Base-by-base conservation (phyloP, 2,113 vertebrate species). In the Oenanthe oenanthe region DNA sequence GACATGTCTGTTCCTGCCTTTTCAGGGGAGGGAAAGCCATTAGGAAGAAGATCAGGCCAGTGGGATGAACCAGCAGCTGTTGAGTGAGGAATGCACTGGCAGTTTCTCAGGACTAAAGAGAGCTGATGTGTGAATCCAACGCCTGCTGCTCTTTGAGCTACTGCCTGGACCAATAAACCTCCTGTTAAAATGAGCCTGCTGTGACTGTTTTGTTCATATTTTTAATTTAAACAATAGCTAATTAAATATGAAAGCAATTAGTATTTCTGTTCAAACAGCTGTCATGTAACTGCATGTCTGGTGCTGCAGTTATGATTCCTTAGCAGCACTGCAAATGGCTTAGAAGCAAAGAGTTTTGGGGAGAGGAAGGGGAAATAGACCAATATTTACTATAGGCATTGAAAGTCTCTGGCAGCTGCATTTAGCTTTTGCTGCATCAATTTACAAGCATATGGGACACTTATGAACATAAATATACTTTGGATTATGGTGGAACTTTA, bases 231-330 rank as follows among this genome's bases (percentile, higher is more conserved):
- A 97, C 92, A 97, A 96, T 96, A 95, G 92, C 92, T 96, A 97
- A 96, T 97, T 97, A 97, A 97, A 96, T 97, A 96, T 97, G 96
- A 97, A 97, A 91, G 90, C 94, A 96, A 96, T 97, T 97, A 95
- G 88, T 94, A 96, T 94, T 96, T 94, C 83, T 88, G 83, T 93
- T 97, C 96, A 96, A 97, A 95, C 95, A 97, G 96, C 95, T 96
- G 95, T 96, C 96, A 95, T 94, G 89, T 91, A 96, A 95, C 50
- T 51, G 26, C 50, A 51, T 82, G 94, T 94, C 92, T 96, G 70
- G 31, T 77, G 75, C 61, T 95, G 89, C 74, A 83, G 51, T 94
- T 88, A 53, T 82, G 92, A 95, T 93, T 96, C 88, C 75, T 95
- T 93, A 88, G 74, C 66, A 95, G 85, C 83, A 71, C 34, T 79